Conservation (phyloP, 2,888 invertebrate genomes). For the Ypsolopha scabrella region DNA sequence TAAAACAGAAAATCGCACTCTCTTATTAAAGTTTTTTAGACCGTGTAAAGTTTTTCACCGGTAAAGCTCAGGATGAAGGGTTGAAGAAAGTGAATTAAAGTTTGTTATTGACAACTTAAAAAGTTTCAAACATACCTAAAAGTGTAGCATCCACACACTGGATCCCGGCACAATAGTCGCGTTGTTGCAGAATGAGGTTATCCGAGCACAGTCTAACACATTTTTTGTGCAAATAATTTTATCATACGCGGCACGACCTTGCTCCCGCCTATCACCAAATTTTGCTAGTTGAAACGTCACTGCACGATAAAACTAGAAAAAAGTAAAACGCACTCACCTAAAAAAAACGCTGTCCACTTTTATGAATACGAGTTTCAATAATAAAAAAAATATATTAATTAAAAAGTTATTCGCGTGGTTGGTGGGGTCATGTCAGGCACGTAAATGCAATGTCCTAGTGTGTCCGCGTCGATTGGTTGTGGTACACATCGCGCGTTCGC, state of each 20-base stretch:
- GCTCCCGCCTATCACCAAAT: slow-evolving; percentile 64
- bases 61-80: neutral
- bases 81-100: neutral
- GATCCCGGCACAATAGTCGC: slow-evolving; percentile 31
- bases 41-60: neutral
- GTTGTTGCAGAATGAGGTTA: slow-evolving; percentile 64
- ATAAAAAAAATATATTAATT: slow-evolving; percentile 4
- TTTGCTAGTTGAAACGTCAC: slow-evolving; percentile 55
- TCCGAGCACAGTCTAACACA: slow-evolving; percentile 58
- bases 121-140: neutral
- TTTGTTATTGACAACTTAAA: neutral
- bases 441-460: slow-evolving; percentile 23
- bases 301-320: slow-evolving; percentile 34
- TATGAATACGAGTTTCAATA: neutral
- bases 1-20: too few species aligned
- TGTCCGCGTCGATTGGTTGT: slow-evolving; percentile 1
- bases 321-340: slow-evolving; percentile 21
- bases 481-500: slow-evolving; percentile 52
- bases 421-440: slow-evolving; percentile 18
- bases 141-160: neutral
- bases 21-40: neutral
- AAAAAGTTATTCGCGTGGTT: slow-evolving; percentile 6
- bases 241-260: slow-evolving; percentile 60
- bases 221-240: slow-evolving; percentile 67
- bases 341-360: slow-evolving; percentile 10